phyloP scores from a whole-genome alignment of 2,113 vertebrate species.

The Neolamprologus fasciatus region DNA sequence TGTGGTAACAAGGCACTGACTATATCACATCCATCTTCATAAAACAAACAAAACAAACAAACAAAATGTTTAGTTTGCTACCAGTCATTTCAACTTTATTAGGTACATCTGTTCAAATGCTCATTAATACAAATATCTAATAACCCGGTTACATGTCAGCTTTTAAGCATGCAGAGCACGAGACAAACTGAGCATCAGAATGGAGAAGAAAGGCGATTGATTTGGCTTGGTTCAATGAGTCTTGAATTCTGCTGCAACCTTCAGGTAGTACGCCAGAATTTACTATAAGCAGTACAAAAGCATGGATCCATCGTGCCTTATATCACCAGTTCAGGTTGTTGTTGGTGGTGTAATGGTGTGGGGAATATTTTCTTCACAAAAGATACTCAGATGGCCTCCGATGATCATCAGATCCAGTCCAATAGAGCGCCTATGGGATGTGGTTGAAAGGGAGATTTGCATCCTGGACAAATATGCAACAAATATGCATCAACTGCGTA shows the following conservation, averaged over 20 bases:
- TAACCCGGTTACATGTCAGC: neutral
- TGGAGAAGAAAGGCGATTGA: neutral
- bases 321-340: neutral
- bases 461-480: neutral
- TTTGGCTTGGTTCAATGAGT: neutral
- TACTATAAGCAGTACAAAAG: neutral
- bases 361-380: neutral
- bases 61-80: neutral
- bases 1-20: neutral
- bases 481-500: neutral
- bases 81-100: neutral
- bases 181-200: neutral
- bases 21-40: neutral
- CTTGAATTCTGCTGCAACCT: neutral
- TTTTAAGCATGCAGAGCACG: neutral
- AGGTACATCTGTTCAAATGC: neutral
- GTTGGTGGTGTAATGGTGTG: neutral
- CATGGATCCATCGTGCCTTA: neutral
- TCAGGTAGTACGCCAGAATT: neutral
- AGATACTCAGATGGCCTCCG: neutral
- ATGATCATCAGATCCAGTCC: neutral
- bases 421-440: neutral
- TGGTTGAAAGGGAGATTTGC: neutral
- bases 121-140: neutral
- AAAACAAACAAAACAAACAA: neutral